Conservation (phyloP, 2,888 invertebrate species). For the Pasiphila rectangulata region DNA sequence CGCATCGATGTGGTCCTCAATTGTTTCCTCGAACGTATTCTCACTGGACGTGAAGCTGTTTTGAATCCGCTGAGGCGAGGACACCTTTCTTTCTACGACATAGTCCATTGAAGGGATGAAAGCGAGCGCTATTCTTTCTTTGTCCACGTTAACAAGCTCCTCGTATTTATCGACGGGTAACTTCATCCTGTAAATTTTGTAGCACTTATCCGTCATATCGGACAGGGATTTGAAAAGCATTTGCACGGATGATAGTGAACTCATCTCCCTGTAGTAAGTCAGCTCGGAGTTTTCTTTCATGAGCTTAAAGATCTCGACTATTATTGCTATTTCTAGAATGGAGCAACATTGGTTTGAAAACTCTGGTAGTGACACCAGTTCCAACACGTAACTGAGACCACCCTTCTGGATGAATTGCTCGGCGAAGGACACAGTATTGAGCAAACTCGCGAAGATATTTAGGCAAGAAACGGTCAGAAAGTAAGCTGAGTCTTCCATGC, state of each 20-base stretch:
- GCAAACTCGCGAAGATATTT: slow-evolving; percentile 80
- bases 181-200: slow-evolving; percentile 57
- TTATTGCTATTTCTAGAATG: slow-evolving; percentile 81
- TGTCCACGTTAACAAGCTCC: slow-evolving; percentile 54
- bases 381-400: slow-evolving; percentile 79
- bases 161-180: slow-evolving; percentile 53
- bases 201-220: slow-evolving; percentile 62
- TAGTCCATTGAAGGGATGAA: slow-evolving; percentile 29
- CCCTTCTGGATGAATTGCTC: slow-evolving; percentile 81
- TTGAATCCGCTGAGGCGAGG: slow-evolving; percentile 44
- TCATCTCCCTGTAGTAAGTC: slow-evolving; percentile 58
- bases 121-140: slow-evolving; percentile 49
- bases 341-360: slow-evolving; percentile 82
- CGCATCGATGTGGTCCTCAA: slow-evolving; percentile 52
- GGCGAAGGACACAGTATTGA: slow-evolving; percentile 78
- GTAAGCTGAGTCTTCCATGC: slow-evolving; percentile 71
- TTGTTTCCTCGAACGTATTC: slow-evolving; percentile 39
- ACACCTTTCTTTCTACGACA: slow-evolving; percentile 34
- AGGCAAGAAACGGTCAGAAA: slow-evolving; percentile 82
- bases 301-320: slow-evolving; percentile 80
- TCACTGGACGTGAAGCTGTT: slow-evolving; percentile 34
- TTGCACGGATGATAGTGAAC: slow-evolving; percentile 62
- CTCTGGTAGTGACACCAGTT: slow-evolving; percentile 73
- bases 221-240: slow-evolving; percentile 68
- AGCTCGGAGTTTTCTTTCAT: slow-evolving; percentile 57